Evolutionary conservation across 2,888 invertebrate species (phyloP), one percentile per base, ranked within the genome.

Genomic region (Blomia tropicalis): DNA sequence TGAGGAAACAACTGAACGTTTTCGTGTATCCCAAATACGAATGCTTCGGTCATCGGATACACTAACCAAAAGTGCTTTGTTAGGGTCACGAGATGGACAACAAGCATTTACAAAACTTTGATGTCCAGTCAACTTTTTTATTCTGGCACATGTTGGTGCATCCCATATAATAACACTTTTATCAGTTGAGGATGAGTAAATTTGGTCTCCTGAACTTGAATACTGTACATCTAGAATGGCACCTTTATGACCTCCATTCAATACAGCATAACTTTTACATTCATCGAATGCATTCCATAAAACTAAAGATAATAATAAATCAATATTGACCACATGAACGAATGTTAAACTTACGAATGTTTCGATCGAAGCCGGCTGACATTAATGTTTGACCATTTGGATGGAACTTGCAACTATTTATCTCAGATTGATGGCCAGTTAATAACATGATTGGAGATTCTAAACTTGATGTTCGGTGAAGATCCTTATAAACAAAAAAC

Each of bases 211-310:
- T 65, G 72, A 75, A 4, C 72, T 69, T 43, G 70, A 71, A 68
- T 72, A 79, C 53, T 77, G 75, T 11, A 96, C 76, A 73, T 99
- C 93, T 83, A 92, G 84, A 1, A 98, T 79, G 1, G 95, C 91
- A 1, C 96, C 98, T 0, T 86, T 87, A 75, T 99, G 98, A 2
- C 56, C 56, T 0, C 95, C 95, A 22, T 82, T 81, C 60, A 99
- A 82, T 23, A 86, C 83, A 70, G 89, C 86, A 67, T 93, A 83
- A 73, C 98, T 99, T 71, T 96, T 93, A 75, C 98, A 98, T 72
- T 98, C 93, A 0, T 91, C 96, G 71, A 91, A 93, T 1, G 93
- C 91, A 73, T 85, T 88, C 98, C 98, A 98, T 67, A 98, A 76
- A 74, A 74, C 79, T 76, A 71, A 63, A 43, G n/a, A 44, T 11